Evolutionary conservation across 2,888 invertebrate genomes (phyloP).

Genomic region (Amphiduros pacificus): DNA sequence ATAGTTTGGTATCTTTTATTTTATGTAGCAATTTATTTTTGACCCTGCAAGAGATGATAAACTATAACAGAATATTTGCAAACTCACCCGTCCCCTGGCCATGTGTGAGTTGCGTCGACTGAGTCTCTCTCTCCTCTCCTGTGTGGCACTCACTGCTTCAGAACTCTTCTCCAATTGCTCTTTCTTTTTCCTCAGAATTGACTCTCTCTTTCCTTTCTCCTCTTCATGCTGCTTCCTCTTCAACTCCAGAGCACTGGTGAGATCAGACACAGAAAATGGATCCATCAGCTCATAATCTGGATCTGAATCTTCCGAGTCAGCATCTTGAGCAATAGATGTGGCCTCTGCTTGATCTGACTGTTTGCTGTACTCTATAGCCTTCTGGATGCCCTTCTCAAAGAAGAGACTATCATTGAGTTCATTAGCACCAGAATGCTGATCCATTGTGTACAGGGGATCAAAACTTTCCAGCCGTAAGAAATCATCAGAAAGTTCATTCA

Average conservation of each 20-base stretch:
- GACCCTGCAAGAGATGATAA: too few relatives aligned
- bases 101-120: constrained; percentile 10
- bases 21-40: neutral
- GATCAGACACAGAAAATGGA: constrained; percentile 30
- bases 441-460: constrained; percentile 29
- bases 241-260: constrained; percentile 25
- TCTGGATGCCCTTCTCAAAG: neutral
- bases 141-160: neutral
- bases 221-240: constrained; percentile 26
- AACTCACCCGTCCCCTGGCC: constrained; percentile 5
- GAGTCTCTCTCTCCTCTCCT: constrained; percentile 1
- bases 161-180: constrained; percentile 2
- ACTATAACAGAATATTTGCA: too few relatives aligned
- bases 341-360: neutral
- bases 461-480: constrained; percentile 33
- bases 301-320: neutral
- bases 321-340: neutral
- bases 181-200: constrained; percentile 10
- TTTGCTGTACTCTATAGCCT: neutral
- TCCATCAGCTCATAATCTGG: constrained; percentile 28
- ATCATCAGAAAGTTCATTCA: constrained; percentile 6
- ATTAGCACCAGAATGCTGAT: neutral
- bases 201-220: constrained; percentile 19
- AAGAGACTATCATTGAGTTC: constrained; percentile 1
- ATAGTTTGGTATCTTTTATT: neutral